These are phyloP conservation scores for Mesoclemmys tuberculata DNA, from an alignment of 2,113 vertebrate species.

Conservation along the genomic window DNA sequence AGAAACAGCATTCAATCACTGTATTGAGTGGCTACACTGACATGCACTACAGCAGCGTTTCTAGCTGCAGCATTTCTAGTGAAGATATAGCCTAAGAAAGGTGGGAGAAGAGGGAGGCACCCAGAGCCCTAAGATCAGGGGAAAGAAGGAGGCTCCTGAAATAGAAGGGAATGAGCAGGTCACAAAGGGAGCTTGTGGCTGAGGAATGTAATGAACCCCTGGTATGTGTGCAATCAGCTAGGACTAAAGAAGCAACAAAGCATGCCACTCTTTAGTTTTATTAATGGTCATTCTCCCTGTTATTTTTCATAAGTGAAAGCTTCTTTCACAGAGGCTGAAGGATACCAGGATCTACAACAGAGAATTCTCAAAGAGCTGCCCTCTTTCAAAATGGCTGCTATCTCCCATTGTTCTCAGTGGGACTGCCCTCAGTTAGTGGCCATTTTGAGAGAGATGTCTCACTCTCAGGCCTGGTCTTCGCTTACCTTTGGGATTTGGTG, in stretches of 20 bases:
- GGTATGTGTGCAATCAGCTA: not conserved
- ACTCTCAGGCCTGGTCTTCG: too few species aligned
- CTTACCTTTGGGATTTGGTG: too few species aligned
- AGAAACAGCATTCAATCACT: not conserved
- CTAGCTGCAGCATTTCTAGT: not conserved
- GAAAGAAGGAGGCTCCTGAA: not conserved
- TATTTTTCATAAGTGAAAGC: not conserved
- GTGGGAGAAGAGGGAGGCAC: not conserved
- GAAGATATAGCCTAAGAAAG: not conserved
- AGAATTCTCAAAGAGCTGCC: not conserved
- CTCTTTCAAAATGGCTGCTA: not conserved
- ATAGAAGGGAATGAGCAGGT: not conserved
- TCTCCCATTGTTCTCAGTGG: not conserved
- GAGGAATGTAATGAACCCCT: too few species aligned
- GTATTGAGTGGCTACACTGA: not conserved
- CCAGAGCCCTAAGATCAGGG: not conserved
- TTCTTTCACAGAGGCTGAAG: not conserved
- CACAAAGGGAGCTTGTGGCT: too few species aligned
- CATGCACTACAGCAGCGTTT: too few species aligned
- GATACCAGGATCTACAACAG: not conserved
- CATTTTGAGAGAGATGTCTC: conserved; percentile 4
- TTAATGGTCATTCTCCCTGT: not conserved
- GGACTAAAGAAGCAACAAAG: not conserved
- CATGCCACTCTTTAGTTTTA: not conserved
- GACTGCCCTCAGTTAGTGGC: not conserved